phyloP scores from a whole-genome alignment of 1,140 invertebrate species.

The Orius insidiosus region DNA sequence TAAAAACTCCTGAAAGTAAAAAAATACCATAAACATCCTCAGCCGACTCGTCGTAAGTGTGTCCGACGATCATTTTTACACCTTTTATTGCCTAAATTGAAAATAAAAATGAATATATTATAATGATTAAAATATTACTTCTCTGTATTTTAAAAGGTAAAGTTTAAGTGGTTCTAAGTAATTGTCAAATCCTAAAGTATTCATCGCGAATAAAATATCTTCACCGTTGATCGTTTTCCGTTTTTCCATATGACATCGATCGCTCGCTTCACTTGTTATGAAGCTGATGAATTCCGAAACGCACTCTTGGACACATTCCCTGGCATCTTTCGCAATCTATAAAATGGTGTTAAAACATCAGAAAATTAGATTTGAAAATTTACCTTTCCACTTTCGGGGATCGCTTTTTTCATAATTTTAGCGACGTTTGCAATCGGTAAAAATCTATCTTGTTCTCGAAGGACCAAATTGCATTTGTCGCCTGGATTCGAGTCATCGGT shows the following conservation, averaged over 20 bases:
- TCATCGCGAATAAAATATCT: constrained; percentile 94
- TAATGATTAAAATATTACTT: no score
- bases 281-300: constrained; percentile 99
- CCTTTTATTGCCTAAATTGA: no score
- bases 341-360: constrained; percentile 17
- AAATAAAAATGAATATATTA: no score
- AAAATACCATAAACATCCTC: no score
- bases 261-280: constrained; percentile 95
- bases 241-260: constrained; percentile 92
- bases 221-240: constrained; percentile 99
- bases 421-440: constrained; percentile 97
- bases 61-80: no score
- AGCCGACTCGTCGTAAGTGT: no score
- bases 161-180: constrained; percentile 94
- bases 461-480: constrained; percentile 31
- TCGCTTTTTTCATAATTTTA: constrained; percentile 96
- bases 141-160: constrained; percentile 93
- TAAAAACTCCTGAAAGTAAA: no score
- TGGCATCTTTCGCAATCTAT: constrained; percentile 94
- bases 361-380: constrained; percentile 20
- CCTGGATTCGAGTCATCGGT: constrained; percentile 49
- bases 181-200: constrained; percentile 92
- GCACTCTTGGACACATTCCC: constrained; percentile 99
- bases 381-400: constrained; percentile 90
- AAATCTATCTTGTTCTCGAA: constrained; percentile 86